Evolutionary conservation across 2,888 invertebrate species (phyloP).

Genomic region (Tetheella fluctuosa): DNA sequence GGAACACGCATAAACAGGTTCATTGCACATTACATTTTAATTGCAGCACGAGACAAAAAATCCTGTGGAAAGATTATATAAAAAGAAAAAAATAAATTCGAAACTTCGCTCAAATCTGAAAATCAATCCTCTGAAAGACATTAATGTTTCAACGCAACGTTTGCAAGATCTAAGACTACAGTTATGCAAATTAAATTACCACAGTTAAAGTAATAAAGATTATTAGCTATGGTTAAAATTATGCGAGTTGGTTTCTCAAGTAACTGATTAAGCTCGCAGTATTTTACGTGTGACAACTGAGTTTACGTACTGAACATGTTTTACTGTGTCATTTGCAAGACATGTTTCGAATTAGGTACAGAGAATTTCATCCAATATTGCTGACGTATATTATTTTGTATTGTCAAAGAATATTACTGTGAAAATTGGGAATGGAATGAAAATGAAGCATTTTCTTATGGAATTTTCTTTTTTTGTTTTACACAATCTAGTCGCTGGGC

Average conservation of each 20-base stretch:
- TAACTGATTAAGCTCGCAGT: neutral
- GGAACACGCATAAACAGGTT: neutral
- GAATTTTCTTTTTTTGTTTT: no score
- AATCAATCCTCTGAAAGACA: neutral
- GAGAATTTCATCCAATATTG: neutral
- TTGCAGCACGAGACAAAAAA: neutral
- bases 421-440: neutral
- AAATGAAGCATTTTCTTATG: neutral
- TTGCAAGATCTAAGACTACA: neutral
- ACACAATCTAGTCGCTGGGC: no score
- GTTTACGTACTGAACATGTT: conserved; percentile 1
- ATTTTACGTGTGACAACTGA: neutral
- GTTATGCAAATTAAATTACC: conserved; percentile 8
- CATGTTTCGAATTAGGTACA: conserved; percentile 2
- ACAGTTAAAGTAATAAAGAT: conserved; percentile 1
- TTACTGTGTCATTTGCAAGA: neutral
- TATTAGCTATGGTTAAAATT: neutral
- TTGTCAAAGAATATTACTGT: neutral
- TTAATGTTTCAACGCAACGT: neutral
- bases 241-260: conserved; percentile 2
- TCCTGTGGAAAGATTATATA: neutral
- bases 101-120: neutral
- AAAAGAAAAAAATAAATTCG: neutral
- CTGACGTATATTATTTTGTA: neutral
- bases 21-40: neutral